phyloP scores from a whole-genome alignment of 2,113 vertebrate genomes.

The Lichenostomus cassidix region DNA sequence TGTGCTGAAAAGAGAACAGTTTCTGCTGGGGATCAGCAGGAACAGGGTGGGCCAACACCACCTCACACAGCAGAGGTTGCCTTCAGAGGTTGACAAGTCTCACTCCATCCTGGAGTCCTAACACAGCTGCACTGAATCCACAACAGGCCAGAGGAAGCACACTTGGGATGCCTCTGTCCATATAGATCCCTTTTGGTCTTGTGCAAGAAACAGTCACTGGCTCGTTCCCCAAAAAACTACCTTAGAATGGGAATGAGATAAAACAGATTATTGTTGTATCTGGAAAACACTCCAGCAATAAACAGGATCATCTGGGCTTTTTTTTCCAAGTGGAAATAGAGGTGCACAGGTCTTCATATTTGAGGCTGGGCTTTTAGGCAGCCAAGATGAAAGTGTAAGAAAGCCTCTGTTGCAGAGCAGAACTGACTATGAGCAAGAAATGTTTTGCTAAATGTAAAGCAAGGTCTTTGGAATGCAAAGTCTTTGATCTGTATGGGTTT shows the following conservation, averaged over 20 bases:
- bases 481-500: not conserved
- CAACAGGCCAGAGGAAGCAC: not conserved
- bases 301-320: not conserved
- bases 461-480: not conserved
- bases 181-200: not conserved
- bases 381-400: not conserved
- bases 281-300: not conserved
- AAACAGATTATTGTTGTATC: not conserved
- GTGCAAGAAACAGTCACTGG: not conserved
- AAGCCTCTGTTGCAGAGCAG: not conserved
- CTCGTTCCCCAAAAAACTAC: not conserved
- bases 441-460: not conserved
- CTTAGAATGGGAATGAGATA: not conserved
- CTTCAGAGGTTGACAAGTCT: not conserved
- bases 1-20: fast-evolving
- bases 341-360: not conserved
- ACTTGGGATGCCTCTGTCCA: fast-evolving
- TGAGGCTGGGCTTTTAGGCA: not conserved
- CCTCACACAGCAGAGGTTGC: not conserved
- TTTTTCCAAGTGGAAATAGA: not conserved
- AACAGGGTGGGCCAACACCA: fast-evolving
- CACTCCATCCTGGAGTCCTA: not conserved
- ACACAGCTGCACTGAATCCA: not conserved
- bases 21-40: not conserved
- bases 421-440: not conserved